phyloP scores from a whole-genome alignment of 1,140 invertebrate genomes.

The Orius insidiosus region DNA sequence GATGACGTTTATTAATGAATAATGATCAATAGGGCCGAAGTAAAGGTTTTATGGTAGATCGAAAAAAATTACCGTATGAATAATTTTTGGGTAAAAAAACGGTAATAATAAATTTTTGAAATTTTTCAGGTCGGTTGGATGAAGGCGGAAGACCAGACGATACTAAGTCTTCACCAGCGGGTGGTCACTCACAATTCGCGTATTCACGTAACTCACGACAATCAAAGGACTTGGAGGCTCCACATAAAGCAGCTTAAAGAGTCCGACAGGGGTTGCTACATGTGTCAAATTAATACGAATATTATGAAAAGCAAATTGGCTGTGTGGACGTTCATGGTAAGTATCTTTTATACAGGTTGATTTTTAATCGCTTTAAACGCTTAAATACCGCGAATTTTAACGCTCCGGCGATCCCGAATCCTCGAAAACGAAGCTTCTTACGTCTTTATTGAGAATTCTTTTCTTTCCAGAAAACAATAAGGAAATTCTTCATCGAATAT shows the following conservation, averaged over 20 bases:
- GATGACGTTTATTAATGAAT: too few relatives aligned
- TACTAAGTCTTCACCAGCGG: constrained; percentile 63
- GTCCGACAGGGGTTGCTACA: constrained; percentile 54
- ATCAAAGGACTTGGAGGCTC: constrained; percentile 52
- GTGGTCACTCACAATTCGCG: constrained; percentile 78
- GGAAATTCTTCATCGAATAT: too few relatives aligned
- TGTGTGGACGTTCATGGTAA: constrained; percentile 56
- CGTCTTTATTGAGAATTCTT: too few relatives aligned
- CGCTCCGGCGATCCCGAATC: too few relatives aligned
- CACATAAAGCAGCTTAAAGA: constrained; percentile 54
- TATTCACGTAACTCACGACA: constrained; percentile 61
- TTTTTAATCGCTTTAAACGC: too few relatives aligned
- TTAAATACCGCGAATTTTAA: too few relatives aligned
- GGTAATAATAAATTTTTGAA: too few relatives aligned
- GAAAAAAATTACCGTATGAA: constrained; percentile 6
- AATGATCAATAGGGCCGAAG: too few relatives aligned
- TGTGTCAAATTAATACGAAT: constrained; percentile 77
- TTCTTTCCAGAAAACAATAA: too few relatives aligned
- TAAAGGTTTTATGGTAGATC: too few relatives aligned
- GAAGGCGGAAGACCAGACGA: constrained; percentile 71
- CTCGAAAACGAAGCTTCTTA: too few relatives aligned
- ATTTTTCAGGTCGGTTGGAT: constrained; percentile 74
- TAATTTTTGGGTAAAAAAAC: too few relatives aligned
- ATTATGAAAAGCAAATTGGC: constrained; percentile 75
- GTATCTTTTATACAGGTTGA: background rate